phyloP scores from a whole-genome alignment of 2,797 vertebrate species.

The Bovichtus variegatus region DNA sequence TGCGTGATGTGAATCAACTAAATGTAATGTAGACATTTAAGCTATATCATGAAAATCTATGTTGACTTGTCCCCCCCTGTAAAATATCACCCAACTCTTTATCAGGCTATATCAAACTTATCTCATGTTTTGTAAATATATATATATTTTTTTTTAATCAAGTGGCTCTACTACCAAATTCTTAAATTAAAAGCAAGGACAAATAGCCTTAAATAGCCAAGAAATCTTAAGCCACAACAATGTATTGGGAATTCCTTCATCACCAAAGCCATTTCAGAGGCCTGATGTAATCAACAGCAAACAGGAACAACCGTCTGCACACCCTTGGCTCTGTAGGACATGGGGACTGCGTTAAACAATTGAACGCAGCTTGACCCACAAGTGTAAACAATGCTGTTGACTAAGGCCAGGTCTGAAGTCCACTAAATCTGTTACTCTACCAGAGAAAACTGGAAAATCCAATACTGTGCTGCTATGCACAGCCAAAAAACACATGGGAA shows the following conservation, averaged over 20 bases:
- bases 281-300: constrained; percentile 51
- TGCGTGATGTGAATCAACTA: not conserved
- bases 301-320: constrained; percentile 57
- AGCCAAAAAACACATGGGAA: constrained; percentile 5
- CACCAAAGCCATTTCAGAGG: constrained; percentile 32
- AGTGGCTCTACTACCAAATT: not conserved
- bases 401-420: constrained; percentile 74
- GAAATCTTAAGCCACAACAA: constrained; percentile 1
- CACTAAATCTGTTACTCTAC: constrained; percentile 36
- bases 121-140: not conserved
- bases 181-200: not conserved
- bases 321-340: constrained; percentile 55
- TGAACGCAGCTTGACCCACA: constrained; percentile 65
- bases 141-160: not conserved
- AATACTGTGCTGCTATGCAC: constrained; percentile 4
- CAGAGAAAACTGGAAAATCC: constrained; percentile 35
- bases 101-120: no score
- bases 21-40: not conserved
- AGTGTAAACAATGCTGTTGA: constrained; percentile 75
- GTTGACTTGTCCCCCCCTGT: not conserved
- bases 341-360: constrained; percentile 52
- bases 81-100: no score
- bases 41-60: not conserved
- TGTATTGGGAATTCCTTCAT: constrained; percentile 39
- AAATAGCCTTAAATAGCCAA: not conserved